Conservation (phyloP, 2,113 vertebrate genomes). For the Baryphthengus martii region DNA sequence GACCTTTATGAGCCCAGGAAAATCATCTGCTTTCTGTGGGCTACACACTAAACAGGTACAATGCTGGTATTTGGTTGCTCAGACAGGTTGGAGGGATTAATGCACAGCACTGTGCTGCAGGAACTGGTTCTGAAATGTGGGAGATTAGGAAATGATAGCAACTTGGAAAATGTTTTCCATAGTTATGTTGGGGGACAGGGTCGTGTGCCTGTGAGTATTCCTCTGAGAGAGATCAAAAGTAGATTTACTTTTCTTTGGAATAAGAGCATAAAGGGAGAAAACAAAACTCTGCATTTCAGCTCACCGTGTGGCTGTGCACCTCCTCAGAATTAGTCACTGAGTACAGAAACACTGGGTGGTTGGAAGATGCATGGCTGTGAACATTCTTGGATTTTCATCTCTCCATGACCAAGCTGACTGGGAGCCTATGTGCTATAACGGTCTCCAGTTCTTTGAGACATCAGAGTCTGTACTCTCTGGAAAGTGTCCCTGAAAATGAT, state of each 20-base stretch:
- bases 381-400: not conserved
- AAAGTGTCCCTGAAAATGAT: not conserved
- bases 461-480: too few species aligned
- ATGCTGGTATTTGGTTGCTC: not conserved
- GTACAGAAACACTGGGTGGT: not conserved
- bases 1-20: not conserved
- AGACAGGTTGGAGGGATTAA: not conserved
- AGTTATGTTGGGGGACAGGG: not conserved
- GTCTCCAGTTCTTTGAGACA: not conserved
- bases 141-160: not conserved
- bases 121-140: not conserved
- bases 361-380: not conserved
- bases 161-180: not conserved
- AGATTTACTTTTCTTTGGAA: not conserved
- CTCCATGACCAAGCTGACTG: not conserved
- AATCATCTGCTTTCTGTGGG: not conserved
- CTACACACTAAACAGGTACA: not conserved
- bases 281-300: not conserved
- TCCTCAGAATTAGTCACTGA: not conserved
- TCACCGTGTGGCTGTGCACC: not conserved
- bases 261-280: not conserved
- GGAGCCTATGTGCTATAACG: not conserved
- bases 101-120: not conserved
- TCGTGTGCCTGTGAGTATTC: not conserved
- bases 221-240: not conserved